Evolutionary conservation across 1,140 invertebrate genomes (phyloP).

Genomic region (Procambarus clarkii): DNA sequence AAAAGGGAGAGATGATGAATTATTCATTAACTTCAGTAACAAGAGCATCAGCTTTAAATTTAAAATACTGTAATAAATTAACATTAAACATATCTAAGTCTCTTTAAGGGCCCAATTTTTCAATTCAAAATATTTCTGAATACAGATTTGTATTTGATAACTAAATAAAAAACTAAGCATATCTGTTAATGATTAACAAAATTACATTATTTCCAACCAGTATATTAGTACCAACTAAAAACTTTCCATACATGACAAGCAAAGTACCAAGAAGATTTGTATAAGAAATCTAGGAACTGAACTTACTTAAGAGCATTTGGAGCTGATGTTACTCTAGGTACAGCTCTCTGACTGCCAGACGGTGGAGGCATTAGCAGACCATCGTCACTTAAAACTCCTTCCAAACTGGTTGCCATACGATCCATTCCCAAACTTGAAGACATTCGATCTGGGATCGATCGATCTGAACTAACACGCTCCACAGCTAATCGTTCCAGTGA

Average conservation of each 20-base stretch:
- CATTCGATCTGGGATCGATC: slow-evolving; percentile 39
- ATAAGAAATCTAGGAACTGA: neutral
- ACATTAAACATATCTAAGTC: neutral
- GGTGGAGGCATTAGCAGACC: slow-evolving; percentile 56
- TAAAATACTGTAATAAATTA: neutral
- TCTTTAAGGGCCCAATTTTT: neutral
- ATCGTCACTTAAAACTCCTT: slow-evolving; percentile 62
- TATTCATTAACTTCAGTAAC: neutral
- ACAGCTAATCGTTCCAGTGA: slow-evolving; percentile 14
- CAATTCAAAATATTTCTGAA: neutral
- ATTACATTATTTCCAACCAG: neutral
- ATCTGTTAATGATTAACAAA: slow-evolving; percentile 13
- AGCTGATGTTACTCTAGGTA: slow-evolving; percentile 63
- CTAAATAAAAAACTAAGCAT: neutral
- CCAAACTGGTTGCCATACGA: slow-evolving; percentile 66
- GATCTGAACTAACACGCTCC: slow-evolving; percentile 19
- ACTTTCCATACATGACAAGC: neutral
- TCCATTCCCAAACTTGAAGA: slow-evolving; percentile 15
- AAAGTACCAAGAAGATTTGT: neutral
- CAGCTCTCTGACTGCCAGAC: slow-evolving; percentile 24
- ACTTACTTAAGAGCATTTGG: slow-evolving; percentile 70
- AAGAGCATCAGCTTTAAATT: neutral
- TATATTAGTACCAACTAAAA: slow-evolving; percentile 3
- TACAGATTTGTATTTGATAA: neutral
- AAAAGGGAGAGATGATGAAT: neutral